Evolutionary conservation across 2,888 invertebrate species (phyloP).

Genomic region (Caenorhabditis virilis): DNA sequence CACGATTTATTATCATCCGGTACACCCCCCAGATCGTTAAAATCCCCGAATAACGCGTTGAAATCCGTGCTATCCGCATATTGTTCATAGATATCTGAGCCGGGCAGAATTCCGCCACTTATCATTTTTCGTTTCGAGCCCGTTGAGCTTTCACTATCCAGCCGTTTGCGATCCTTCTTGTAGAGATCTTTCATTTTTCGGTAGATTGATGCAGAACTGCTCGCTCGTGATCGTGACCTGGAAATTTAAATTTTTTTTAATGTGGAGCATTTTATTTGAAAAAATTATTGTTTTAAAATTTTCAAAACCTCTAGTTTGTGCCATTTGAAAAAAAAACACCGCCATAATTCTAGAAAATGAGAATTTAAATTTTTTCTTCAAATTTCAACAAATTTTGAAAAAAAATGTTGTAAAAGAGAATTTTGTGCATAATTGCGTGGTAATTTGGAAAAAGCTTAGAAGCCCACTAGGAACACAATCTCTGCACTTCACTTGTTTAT

Average conservation of each 20-base stretch:
- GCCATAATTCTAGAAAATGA: too few relatives aligned
- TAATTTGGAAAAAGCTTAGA: too few relatives aligned
- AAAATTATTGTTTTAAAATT: too few relatives aligned
- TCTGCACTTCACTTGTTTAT: too few relatives aligned
- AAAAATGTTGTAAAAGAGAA: too few relatives aligned
- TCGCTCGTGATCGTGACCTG: slow-evolving; percentile 46
- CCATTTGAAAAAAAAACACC: too few relatives aligned
- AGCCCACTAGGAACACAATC: too few relatives aligned
- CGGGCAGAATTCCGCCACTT: slow-evolving; percentile 1
- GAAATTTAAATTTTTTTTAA: slow-evolving; percentile 5
- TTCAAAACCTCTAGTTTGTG: too few relatives aligned
- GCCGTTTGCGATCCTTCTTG: slow-evolving; percentile 17
- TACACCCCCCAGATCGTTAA: slow-evolving; percentile 15
- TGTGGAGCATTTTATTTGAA: too few relatives aligned
- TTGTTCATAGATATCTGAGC: slow-evolving; percentile 13
- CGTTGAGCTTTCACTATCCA: slow-evolving; percentile 40
- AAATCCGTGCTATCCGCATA: slow-evolving; percentile 30
- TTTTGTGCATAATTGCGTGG: too few relatives aligned
- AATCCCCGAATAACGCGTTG: slow-evolving; percentile 30
- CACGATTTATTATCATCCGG: slow-evolving; percentile 46
- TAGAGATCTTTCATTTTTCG: slow-evolving; percentile 22
- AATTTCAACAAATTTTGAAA: too few relatives aligned
- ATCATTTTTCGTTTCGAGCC: slow-evolving; percentile 36
- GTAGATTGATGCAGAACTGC: slow-evolving; percentile 43
- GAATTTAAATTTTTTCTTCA: too few relatives aligned